Conservation (phyloP, 2,113 vertebrate species). For the Oryzias curvinotus region DNA sequence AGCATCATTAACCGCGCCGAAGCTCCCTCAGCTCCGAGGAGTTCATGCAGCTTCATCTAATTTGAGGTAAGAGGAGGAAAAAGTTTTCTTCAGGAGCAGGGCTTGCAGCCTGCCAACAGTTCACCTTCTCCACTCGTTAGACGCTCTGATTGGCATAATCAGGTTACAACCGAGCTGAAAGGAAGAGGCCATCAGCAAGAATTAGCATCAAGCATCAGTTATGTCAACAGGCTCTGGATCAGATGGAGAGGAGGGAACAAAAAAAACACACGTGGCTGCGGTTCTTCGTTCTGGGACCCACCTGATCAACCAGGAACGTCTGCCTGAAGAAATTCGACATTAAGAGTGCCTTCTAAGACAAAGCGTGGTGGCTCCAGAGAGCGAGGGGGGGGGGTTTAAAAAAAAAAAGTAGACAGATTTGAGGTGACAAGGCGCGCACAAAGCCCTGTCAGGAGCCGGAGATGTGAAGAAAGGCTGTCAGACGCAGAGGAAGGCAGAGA, state of each 20-base stretch:
- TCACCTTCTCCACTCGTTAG: conserved; percentile 63
- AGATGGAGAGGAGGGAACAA: conserved; percentile 10
- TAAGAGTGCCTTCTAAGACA: conserved; percentile 46
- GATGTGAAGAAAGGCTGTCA: conserved; percentile 74
- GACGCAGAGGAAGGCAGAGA: conserved; percentile 52
- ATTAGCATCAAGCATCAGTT: conserved; percentile 71
- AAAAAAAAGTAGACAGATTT: conserved; percentile 59
- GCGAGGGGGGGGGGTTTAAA: conserved; percentile 1
- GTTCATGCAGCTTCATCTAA: conserved; percentile 10
- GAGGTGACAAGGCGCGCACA: conserved; percentile 70
- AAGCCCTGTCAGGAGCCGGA: conserved; percentile 66
- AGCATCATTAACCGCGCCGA: no score
- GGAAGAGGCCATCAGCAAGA: conserved; percentile 72
- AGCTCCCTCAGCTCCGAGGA: no score
- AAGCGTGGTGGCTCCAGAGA: conserved; percentile 1
- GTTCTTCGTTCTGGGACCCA: conserved; percentile 20
- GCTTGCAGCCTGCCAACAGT: conserved; percentile 40
- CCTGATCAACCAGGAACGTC: conserved; percentile 45
- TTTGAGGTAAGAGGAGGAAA: conserved; percentile 5
- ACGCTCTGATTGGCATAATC: conserved; percentile 80
- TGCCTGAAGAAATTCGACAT: conserved; percentile 56
- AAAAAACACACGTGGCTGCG: conserved; percentile 6
- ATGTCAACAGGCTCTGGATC: conserved; percentile 33
- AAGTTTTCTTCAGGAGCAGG: conserved; percentile 22
- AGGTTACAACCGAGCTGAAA: conserved; percentile 75